Evolutionary conservation across 2,888 invertebrate species (phyloP).

Genomic region (Cheilosia scutellata): DNA sequence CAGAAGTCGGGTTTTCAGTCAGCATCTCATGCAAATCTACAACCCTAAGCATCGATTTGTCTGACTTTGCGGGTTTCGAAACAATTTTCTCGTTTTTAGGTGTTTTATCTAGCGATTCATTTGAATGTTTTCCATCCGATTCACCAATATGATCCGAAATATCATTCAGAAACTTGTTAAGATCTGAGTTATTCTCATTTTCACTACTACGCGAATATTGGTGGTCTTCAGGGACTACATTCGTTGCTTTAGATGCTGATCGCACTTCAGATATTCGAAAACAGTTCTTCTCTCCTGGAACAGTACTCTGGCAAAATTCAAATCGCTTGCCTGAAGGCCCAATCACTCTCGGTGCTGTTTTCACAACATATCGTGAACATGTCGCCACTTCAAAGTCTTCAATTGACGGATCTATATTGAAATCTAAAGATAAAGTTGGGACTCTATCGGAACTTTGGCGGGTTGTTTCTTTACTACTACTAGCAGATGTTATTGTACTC

Average conservation of each 20-base stretch:
- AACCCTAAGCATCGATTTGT: not conserved
- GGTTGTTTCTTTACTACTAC: not conserved
- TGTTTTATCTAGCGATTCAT: not conserved
- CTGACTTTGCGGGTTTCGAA: not conserved
- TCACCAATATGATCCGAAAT: conserved; percentile 48
- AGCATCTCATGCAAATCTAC: too few species aligned
- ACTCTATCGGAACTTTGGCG: conserved; percentile 1
- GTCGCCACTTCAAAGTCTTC: conserved; percentile 14
- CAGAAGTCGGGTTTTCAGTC: too few species aligned
- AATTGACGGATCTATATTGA: not conserved
- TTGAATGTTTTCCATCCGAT: not conserved
- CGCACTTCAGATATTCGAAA: not conserved
- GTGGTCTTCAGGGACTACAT: not conserved
- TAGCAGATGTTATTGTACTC: conserved; percentile 34
- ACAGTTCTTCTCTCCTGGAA: not conserved
- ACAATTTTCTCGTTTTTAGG: not conserved
- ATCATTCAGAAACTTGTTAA: conserved; percentile 41
- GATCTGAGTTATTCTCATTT: conserved; percentile 1
- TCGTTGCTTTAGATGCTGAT: not conserved
- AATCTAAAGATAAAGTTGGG: not conserved
- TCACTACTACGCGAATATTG: not conserved
- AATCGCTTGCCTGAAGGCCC: not conserved
- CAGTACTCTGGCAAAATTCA: not conserved
- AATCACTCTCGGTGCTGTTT: not conserved
- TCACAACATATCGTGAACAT: conserved; percentile 17